phyloP scores from a whole-genome alignment of 2,113 vertebrate species.

The Heloderma charlesbogerti region DNA sequence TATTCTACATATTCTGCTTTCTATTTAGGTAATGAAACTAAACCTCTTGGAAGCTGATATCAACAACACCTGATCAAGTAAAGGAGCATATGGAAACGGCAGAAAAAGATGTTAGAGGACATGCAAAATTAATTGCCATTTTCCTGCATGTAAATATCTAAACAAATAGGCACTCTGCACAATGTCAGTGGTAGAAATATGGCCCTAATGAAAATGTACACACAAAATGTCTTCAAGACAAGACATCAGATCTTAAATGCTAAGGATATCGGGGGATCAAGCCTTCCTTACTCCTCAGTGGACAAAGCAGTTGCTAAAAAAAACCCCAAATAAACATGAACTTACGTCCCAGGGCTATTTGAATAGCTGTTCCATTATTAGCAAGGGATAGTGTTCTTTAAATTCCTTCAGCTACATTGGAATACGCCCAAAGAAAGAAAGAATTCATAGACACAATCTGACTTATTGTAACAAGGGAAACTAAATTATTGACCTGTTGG shows the following conservation, averaged over 20 bases:
- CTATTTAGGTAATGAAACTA: slow-evolving; percentile 46
- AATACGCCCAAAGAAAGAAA: not conserved
- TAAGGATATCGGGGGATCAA: not conserved
- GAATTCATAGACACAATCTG: not conserved
- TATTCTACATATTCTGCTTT: slow-evolving; percentile 29
- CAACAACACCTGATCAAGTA: slow-evolving; percentile 12
- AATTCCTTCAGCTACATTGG: not conserved
- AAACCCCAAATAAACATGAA: not conserved
- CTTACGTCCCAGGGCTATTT: not conserved
- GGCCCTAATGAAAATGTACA: not conserved
- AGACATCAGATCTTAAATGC: not conserved
- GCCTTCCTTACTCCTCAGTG: not conserved
- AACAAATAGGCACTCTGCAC: not conserved
- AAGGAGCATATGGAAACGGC: slow-evolving; percentile 45
- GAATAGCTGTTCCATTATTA: not conserved
- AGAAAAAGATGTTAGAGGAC: slow-evolving; percentile 36
- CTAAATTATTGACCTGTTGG: slow-evolving; percentile 4
- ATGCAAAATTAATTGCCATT: slow-evolving; percentile 17
- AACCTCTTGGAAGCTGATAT: slow-evolving; percentile 14
- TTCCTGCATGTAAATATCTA: slow-evolving; percentile 13
- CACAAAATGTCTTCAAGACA: not conserved
- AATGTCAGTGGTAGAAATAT: slow-evolving; percentile 26
- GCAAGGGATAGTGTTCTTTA: not conserved
- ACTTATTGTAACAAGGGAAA: not conserved
- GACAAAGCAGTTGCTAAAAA: slow-evolving; percentile 7